Evolutionary conservation across 2,797 vertebrate species (phyloP).

Genomic region (Gallinago stenura): DNA sequence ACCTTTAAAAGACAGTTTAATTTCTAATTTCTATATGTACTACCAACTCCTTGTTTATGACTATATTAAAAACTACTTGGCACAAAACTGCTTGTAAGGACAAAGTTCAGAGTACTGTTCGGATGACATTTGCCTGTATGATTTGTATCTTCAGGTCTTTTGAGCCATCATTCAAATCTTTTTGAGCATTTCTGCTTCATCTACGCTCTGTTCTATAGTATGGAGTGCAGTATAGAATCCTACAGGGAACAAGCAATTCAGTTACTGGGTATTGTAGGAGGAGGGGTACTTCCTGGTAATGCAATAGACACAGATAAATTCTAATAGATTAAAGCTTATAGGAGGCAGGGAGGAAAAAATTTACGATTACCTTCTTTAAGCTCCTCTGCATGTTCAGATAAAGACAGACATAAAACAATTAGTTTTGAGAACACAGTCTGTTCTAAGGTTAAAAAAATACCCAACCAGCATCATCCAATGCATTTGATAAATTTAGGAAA

Average conservation of each 20-base stretch:
- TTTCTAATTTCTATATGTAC: background rate
- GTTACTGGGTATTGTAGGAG: background rate
- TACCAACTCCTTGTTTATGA: background rate
- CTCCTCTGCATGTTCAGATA: constrained; percentile 84
- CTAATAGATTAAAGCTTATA: background rate
- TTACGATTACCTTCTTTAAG: constrained; percentile 89
- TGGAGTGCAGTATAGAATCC: background rate
- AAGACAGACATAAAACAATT: constrained; percentile 55
- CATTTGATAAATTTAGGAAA: background rate
- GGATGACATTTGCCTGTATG: background rate
- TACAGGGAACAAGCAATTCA: background rate
- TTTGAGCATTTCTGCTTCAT: background rate
- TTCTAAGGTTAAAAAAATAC: background rate
- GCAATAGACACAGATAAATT: background rate
- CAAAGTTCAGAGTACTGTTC: background rate
- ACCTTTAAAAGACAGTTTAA: background rate
- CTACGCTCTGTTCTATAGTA: background rate
- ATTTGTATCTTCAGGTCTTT: background rate
- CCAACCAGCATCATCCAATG: background rate
- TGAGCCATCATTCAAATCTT: background rate
- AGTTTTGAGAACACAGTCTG: constrained; percentile 24
- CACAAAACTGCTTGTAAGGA: background rate
- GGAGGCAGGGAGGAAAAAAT: background rate
- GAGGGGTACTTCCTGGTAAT: background rate
- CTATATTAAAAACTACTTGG: background rate